These are phyloP conservation scores for Noturus placidus DNA, from an alignment of 2,113 vertebrate genomes.

Conservation along the genomic window DNA sequence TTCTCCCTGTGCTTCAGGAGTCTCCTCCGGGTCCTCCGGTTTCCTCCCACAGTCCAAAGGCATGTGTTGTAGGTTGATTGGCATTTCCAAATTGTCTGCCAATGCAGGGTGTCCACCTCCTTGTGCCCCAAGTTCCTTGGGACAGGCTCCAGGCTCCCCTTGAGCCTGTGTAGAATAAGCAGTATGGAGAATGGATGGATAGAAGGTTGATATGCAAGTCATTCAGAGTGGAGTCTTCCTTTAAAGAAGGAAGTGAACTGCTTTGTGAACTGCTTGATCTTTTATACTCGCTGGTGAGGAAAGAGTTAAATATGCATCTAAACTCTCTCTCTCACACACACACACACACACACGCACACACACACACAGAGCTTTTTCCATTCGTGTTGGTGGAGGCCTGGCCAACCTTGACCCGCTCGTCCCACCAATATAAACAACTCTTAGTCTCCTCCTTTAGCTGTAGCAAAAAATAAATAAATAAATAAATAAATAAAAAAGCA, in stretches of 20 bases:
- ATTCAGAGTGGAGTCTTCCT: neutral
- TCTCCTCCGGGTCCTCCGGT: too few relatives aligned
- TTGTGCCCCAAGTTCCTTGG: too few relatives aligned
- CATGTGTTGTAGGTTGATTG: too few relatives aligned
- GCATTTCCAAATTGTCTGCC: too few relatives aligned
- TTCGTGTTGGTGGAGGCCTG: slow-evolving; percentile 26
- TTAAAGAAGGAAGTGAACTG: neutral
- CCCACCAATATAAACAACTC: slow-evolving; percentile 41
- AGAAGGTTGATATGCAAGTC: neutral
- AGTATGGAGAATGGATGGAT: too few relatives aligned
- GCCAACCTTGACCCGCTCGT: slow-evolving; percentile 44
- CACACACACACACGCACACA: slow-evolving; percentile 38
- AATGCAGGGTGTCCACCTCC: too few relatives aligned
- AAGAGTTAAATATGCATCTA: slow-evolving; percentile 52
- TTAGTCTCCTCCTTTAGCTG: slow-evolving; percentile 22
- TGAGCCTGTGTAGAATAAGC: too few relatives aligned
- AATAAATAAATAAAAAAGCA: too few relatives aligned
- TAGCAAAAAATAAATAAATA: neutral
- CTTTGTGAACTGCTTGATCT: neutral
- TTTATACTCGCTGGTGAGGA: neutral
- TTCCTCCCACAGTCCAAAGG: too few relatives aligned
- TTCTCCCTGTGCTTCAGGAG: too few relatives aligned
- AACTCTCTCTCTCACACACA: neutral
- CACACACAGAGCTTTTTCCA: slow-evolving; percentile 28
- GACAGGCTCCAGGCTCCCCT: too few relatives aligned